Conservation (phyloP, 2,797 vertebrate genomes). For the Tinamus major region DNA sequence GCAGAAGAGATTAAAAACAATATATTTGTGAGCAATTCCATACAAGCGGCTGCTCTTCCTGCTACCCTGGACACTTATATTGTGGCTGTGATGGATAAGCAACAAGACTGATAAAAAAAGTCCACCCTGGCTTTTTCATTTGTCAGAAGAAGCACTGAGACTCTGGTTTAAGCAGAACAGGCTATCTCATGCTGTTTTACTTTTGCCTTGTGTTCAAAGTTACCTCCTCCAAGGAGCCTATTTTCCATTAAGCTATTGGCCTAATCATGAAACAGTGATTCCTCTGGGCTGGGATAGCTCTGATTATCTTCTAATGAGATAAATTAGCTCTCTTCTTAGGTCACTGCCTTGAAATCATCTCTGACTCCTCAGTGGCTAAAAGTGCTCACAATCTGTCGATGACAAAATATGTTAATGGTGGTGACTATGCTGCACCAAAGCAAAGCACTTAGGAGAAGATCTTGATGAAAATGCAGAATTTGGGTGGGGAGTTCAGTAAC, state of each 20-base stretch:
- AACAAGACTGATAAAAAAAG: neutral
- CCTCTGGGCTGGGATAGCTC: neutral
- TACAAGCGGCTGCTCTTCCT: neutral
- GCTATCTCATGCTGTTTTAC: neutral
- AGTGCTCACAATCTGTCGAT: neutral
- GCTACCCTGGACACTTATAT: neutral
- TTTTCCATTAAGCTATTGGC: neutral
- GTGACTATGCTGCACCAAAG: neutral
- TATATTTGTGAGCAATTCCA: neutral
- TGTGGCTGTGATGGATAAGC: neutral
- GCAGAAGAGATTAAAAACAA: neutral
- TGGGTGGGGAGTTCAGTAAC: neutral
- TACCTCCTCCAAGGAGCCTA: neutral
- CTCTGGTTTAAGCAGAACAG: neutral
- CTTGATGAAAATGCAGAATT: neutral
- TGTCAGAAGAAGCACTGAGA: neutral
- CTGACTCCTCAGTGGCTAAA: neutral
- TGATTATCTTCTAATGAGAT: conserved; percentile 42
- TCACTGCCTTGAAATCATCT: neutral
- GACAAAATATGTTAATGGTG: neutral
- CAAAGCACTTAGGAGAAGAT: neutral
- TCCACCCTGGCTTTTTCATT: neutral
- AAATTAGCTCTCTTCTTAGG: conserved; percentile 3
- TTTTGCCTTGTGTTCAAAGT: neutral
- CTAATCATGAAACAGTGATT: neutral